Evolutionary conservation across 2,797 vertebrate genomes (phyloP).

Genomic region (Megaceryle alcyon): DNA sequence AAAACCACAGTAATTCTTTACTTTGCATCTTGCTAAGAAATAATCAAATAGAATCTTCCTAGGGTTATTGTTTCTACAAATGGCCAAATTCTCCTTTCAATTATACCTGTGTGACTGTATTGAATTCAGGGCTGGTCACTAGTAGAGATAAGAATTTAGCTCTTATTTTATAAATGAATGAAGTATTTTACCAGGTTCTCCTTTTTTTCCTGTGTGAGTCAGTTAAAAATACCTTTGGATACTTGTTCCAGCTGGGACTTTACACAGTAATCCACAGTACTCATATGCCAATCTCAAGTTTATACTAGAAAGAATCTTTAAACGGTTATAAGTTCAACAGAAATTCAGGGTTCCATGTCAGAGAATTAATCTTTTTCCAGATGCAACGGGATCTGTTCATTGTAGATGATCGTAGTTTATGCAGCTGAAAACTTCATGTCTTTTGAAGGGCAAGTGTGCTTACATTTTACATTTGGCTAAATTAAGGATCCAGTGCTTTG

Average conservation of each 20-base stretch:
- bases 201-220: constrained; percentile 41
- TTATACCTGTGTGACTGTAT: not conserved
- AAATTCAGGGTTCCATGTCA: constrained; percentile 7
- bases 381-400: not conserved
- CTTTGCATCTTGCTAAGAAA: not conserved
- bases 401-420: not conserved
- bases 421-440: constrained; percentile 24
- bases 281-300: constrained; percentile 51
- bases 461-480: constrained; percentile 26
- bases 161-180: constrained; percentile 33
- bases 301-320: constrained; percentile 49
- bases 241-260: constrained; percentile 53
- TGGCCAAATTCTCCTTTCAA: not conserved
- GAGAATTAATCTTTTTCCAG: constrained; percentile 43
- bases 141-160: not conserved
- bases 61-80: not conserved
- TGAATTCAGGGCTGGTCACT: not conserved
- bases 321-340: constrained; percentile 40
- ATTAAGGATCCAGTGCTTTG: not conserved
- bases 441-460: constrained; percentile 29
- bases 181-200: constrained; percentile 55
- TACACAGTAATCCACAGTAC: constrained; percentile 34
- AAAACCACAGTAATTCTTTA: not conserved
- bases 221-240: constrained; percentile 10
- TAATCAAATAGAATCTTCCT: not conserved